phyloP scores from a whole-genome alignment of 2,797 vertebrate genomes.

The Lycodopsis pacificus region DNA sequence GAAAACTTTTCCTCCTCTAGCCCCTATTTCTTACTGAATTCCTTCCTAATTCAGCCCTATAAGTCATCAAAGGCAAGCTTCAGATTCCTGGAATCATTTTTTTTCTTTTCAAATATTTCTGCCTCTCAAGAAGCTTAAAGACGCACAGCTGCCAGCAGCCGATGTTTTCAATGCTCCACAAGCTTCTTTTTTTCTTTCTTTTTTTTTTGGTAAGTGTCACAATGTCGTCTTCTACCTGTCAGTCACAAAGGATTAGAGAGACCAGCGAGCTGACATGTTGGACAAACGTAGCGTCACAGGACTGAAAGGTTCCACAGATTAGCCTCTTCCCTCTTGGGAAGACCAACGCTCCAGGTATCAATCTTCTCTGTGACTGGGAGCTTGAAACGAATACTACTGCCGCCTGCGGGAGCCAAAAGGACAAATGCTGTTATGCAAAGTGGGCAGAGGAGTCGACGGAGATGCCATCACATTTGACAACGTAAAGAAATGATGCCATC shows the following conservation, averaged over 20 bases:
- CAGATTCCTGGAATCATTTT: constrained; percentile 27
- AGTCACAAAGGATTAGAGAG: constrained; percentile 75
- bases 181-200: constrained; percentile 12
- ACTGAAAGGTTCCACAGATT: constrained; percentile 75
- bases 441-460: constrained; percentile 19
- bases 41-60: constrained; percentile 25
- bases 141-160: constrained; percentile 40
- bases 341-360: constrained; percentile 66
- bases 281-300: constrained; percentile 65
- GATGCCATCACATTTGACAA: constrained; percentile 41
- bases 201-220: constrained; percentile 59
- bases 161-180: constrained; percentile 47
- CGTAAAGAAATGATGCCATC: constrained; percentile 10
- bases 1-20: constrained; percentile 9
- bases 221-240: constrained; percentile 68
- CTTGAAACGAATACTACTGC: constrained; percentile 50
- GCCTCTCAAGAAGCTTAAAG: constrained; percentile 39
- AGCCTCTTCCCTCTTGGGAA: constrained; percentile 60
- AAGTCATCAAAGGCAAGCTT: constrained; percentile 50
- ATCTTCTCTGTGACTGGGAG: constrained; percentile 49
- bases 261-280: constrained; percentile 71
- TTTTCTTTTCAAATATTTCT: constrained; percentile 35
- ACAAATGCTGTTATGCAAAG: constrained; percentile 43
- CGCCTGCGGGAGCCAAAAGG: constrained; percentile 3
- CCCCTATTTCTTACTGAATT: constrained; percentile 28